Conservation (phyloP, 1,140 invertebrate species). For the Pseudomyrmex flavicornis region DNA sequence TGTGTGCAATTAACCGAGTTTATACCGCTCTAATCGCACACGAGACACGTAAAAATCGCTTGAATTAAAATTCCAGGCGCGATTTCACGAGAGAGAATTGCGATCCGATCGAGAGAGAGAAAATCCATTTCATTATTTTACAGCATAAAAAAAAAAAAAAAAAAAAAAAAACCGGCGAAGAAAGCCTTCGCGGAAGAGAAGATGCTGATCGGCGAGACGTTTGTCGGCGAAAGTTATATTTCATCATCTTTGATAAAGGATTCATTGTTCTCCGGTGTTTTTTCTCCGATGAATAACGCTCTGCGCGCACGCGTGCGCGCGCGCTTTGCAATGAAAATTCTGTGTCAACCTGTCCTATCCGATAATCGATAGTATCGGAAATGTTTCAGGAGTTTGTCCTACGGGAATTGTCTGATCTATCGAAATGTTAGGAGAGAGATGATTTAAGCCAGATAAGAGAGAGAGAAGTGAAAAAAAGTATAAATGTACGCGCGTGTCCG, state of each 20-base stretch:
- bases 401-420: background rate
- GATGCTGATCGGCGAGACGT: background rate
- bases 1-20: background rate
- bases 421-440: conserved; percentile 7
- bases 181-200: background rate
- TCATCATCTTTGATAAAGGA: conserved; percentile 14
- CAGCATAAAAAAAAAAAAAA: background rate
- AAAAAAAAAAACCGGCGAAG: background rate
- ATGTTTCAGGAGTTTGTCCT: background rate
- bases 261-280: background rate
- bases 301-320: no score
- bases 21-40: background rate
- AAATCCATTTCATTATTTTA: conserved; percentile 1
- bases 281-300: background rate
- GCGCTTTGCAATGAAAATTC: conserved; percentile 6
- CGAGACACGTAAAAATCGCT: background rate
- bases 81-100: background rate
- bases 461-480: no score
- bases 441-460: background rate
- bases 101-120: background rate
- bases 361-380: conserved; percentile 32
- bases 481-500: no score
- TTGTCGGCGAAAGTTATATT: conserved; percentile 12
- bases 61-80: conserved; percentile 19
- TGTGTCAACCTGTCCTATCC: conserved; percentile 9